These are phyloP conservation scores for Cuculus canorus DNA, from an alignment of 2,797 vertebrate genomes.

Conservation along the genomic window DNA sequence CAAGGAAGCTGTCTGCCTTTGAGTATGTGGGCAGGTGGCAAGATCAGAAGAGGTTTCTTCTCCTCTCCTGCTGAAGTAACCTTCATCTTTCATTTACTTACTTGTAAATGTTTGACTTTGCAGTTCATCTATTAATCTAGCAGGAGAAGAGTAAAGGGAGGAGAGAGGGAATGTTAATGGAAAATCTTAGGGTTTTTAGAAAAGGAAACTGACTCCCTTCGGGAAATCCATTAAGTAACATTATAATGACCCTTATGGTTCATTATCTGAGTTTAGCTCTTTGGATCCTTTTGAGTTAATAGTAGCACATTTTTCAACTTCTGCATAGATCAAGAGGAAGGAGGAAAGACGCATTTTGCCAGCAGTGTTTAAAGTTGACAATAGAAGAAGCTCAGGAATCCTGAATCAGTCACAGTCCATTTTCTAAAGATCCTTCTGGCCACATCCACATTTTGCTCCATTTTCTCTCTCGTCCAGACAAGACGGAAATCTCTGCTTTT, in stretches of 20 bases:
- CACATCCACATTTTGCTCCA: not conserved
- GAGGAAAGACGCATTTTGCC: not conserved
- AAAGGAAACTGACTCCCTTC: not conserved
- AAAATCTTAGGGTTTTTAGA: not conserved
- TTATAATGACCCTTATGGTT: not conserved
- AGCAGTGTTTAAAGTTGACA: not conserved
- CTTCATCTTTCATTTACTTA: conserved; percentile 11
- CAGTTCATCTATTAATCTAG: conserved; percentile 26
- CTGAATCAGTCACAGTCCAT: not conserved
- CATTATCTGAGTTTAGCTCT: not conserved
- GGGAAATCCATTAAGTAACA: conserved; percentile 18
- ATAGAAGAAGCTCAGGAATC: not conserved
- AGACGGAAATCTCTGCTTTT: not conserved
- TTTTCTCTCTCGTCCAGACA: not conserved
- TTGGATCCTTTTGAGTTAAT: not conserved
- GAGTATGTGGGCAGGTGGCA: not conserved
- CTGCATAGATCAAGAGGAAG: conserved; percentile 17
- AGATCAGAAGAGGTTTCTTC: not conserved
- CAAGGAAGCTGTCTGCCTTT: not conserved
- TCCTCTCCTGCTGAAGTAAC: not conserved
- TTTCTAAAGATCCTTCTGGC: not conserved
- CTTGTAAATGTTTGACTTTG: conserved; percentile 34
- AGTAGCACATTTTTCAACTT: not conserved
- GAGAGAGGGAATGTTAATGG: conserved; percentile 51
- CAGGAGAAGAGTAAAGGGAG: conserved; percentile 6